phyloP scores from a whole-genome alignment of 2,888 invertebrate genomes.

The Parthenolecanium corni region DNA sequence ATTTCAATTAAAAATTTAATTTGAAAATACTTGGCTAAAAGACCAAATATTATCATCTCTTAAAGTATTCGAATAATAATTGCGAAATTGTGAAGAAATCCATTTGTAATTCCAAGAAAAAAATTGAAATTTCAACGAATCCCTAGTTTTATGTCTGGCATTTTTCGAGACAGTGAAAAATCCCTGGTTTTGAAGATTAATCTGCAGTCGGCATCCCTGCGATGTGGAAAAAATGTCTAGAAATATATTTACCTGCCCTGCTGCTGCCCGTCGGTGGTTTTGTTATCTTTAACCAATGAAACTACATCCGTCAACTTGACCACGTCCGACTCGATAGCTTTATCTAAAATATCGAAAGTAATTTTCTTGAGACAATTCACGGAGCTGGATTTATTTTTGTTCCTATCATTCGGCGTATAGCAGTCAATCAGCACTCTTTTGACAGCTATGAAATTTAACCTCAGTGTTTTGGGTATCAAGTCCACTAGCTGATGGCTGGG shows the following conservation, averaged over 20 bases:
- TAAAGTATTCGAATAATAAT: too few species aligned
- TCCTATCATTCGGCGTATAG: not conserved
- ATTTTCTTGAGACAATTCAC: conserved; percentile 18
- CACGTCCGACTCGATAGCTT: conserved; percentile 8
- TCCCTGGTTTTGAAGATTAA: too few species aligned
- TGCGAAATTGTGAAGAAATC: too few species aligned
- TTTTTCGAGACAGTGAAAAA: too few species aligned
- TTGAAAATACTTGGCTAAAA: too few species aligned
- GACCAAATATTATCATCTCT: too few species aligned
- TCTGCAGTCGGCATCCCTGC: too few species aligned
- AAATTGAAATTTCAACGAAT: too few species aligned
- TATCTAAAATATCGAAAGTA: conserved; percentile 9
- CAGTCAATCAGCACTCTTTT: conserved; percentile 7
- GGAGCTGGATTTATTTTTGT: not conserved
- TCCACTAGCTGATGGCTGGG: not conserved
- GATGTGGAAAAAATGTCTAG: too few species aligned
- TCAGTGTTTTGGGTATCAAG: conserved; percentile 2
- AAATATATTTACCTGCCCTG: not conserved
- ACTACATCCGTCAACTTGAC: conserved; percentile 7
- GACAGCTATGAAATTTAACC: not conserved
- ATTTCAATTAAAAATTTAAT: too few species aligned
- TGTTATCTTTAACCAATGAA: conserved; percentile 11
- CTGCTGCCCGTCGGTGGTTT: not conserved
- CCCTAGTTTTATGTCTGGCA: too few species aligned
- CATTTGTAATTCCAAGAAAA: too few species aligned